Percentiles rank a stretch among this genome's conserved stretches.
Conservation (phyloP, 1,140 invertebrate species). For the Leguminivora glycinivorella region DNA sequence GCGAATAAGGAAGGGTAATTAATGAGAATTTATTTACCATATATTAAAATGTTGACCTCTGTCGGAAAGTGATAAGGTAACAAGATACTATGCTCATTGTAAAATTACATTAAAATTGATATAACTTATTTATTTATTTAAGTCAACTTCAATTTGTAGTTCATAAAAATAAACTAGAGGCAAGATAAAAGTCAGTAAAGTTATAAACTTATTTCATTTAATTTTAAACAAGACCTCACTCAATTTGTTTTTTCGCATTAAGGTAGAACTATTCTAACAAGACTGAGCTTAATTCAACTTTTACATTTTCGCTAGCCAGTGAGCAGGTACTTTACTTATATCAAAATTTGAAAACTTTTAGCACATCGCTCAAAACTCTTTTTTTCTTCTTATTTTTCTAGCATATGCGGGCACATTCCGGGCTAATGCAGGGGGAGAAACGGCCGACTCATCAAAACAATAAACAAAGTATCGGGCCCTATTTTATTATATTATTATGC, state of each 20-base stretch:
- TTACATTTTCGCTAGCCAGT: background rate
- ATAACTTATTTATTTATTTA: too few species aligned
- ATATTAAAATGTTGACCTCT: background rate
- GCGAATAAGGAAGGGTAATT: background rate
- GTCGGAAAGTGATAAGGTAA: background rate
- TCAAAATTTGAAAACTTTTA: slow-evolving; percentile 8
- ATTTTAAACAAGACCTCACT: background rate
- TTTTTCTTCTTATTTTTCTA: slow-evolving; percentile 52
- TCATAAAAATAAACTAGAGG: too few species aligned
- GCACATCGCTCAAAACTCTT: slow-evolving; percentile 29
- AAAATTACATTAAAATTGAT: background rate
- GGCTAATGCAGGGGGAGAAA: slow-evolving; percentile 56
- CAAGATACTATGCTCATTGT: background rate
- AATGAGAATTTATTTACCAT: background rate
- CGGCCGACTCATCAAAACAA: slow-evolving; percentile 79
- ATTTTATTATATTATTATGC: slow-evolving; percentile 78
- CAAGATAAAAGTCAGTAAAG: too few species aligned
- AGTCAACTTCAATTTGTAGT: too few species aligned
- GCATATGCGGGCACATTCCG: slow-evolving; percentile 63
- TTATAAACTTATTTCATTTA: slow-evolving; percentile 8
- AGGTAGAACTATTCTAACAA: slow-evolving; percentile 3
- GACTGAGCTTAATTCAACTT: slow-evolving; percentile 20
- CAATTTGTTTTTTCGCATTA: background rate
- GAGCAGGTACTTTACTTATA: background rate
- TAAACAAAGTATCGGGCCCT: slow-evolving; percentile 78